Base-by-base conservation (phyloP, 1,140 invertebrate genomes). In the Neodiprion virginianus region DNA sequence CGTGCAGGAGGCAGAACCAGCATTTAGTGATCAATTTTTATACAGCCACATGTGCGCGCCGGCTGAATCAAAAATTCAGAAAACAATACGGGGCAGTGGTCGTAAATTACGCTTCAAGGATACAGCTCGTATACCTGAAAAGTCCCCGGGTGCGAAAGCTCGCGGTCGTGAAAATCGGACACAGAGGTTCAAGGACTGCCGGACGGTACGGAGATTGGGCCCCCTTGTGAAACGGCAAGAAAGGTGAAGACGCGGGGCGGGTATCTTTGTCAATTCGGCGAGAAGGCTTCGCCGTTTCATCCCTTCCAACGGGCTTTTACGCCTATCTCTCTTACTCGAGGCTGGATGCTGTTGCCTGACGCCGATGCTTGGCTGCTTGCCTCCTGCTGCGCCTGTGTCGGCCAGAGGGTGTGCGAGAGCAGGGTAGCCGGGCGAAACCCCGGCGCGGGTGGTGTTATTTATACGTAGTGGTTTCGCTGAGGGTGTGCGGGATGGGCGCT, bases 401-500 rank as follows among this genome's bases (percentile, higher is more conserved):
- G 69, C 72, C n/a, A 70, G 4, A 71, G 50, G 53, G 21, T 66
- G 73, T 66, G 75, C 77, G 77, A 65, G 70, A 72, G 74, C 76
- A 72, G 75, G 48, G 74, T 69, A 21, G 76, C 61, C 72, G 77
- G 72, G 76, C 74, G 79, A 73, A 80, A 80, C 78, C 79, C 78
- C 78, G 79, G 79, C 78, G 78, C 80, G 73, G 74, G 78, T 40
- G 81, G 81, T 78, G 81, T 82, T 82, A 83, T 84, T 83, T 82
- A 83, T 83, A 82, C 79, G 79, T 80, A 81, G 81, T 83, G 79
- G 83, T 82, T 84, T 81, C 79, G 80, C 74, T 77, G 77, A 77
- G 78, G 76, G 80, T 79, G 73, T 78, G 77, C 75, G 80, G 79
- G 81, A 80, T 72, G 76, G 76, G 72, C 71, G 83, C 79, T 86